Evolutionary conservation across 2,888 invertebrate genomes (phyloP).

Genomic region (Macrosoma leucophasiata): DNA sequence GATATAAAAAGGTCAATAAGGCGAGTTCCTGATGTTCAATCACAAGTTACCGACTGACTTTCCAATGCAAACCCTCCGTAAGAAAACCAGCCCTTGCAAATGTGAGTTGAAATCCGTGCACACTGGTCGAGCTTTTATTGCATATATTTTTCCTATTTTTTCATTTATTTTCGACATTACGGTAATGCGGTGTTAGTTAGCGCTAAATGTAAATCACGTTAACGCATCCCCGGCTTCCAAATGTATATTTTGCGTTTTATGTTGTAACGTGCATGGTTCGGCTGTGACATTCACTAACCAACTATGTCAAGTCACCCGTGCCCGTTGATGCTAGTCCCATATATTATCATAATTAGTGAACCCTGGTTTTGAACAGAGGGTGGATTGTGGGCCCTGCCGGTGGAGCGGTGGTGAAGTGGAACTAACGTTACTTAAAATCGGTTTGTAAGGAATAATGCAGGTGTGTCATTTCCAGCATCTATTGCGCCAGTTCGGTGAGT

Average conservation of each 20-base stretch:
- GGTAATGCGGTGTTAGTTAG: constrained; percentile 53
- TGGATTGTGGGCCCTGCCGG: constrained; percentile 53
- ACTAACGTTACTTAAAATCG: constrained; percentile 57
- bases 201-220: constrained; percentile 53
- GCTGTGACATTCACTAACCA: constrained; percentile 45
- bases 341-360: constrained; percentile 52
- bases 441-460: constrained; percentile 70
- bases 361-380: constrained; percentile 73
- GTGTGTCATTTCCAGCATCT: constrained; percentile 77
- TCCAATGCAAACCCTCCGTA: constrained; percentile 93
- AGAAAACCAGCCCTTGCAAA: constrained; percentile 95
- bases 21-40: constrained; percentile 67
- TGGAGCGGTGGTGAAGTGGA: constrained; percentile 46
- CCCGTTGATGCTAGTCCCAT: constrained; percentile 42
- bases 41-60: constrained; percentile 75
- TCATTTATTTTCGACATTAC: constrained; percentile 40
- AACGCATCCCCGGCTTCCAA: constrained; percentile 53
- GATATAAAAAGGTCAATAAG: constrained; percentile 42
- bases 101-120: constrained; percentile 81
- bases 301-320: constrained; percentile 31
- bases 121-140: constrained; percentile 32
- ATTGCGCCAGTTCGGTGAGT: constrained; percentile 74
- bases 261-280: constrained; percentile 61
- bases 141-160: constrained; percentile 35
- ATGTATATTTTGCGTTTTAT: constrained; percentile 60